phyloP scores from a whole-genome alignment of 2,888 invertebrate species.

The Clitarchus hookeri region DNA sequence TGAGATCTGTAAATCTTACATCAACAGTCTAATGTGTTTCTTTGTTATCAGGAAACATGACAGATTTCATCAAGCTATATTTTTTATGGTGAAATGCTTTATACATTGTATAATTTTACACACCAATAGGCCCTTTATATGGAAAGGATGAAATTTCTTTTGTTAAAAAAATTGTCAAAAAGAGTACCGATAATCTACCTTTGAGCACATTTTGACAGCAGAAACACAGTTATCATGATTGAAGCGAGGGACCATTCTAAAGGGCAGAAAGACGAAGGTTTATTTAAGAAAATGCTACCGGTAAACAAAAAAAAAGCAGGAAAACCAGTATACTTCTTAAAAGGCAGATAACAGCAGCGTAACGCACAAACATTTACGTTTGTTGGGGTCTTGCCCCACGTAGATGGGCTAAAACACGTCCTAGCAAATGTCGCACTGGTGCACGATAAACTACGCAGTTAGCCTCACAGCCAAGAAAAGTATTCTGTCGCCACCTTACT shows the following conservation, averaged over 20 bases:
- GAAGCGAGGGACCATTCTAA: not conserved
- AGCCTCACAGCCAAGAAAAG: too few species aligned
- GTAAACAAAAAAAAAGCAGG: not conserved
- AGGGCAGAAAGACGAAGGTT: too few species aligned
- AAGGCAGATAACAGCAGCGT: not conserved
- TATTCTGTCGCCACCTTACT: too few species aligned
- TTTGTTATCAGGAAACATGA: not conserved
- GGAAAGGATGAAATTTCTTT: not conserved
- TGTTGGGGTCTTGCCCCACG: too few species aligned
- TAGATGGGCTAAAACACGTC: too few species aligned
- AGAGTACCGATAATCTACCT: not conserved
- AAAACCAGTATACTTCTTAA: not conserved
- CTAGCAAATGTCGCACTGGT: too few species aligned
- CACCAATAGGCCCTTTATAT: not conserved
- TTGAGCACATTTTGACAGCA: not conserved
- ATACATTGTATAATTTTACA: not conserved
- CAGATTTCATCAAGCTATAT: not conserved
- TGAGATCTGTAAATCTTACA: not conserved
- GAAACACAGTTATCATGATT: not conserved
- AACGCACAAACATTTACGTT: too few species aligned
- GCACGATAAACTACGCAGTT: too few species aligned
- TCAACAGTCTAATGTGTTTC: slow-evolving; percentile 2
- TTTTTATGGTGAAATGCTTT: not conserved
- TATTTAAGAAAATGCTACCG: too few species aligned
- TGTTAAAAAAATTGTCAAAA: not conserved